Evolutionary conservation across 2,888 invertebrate species (phyloP).

Genomic region (Hyposoter dolosus): DNA sequence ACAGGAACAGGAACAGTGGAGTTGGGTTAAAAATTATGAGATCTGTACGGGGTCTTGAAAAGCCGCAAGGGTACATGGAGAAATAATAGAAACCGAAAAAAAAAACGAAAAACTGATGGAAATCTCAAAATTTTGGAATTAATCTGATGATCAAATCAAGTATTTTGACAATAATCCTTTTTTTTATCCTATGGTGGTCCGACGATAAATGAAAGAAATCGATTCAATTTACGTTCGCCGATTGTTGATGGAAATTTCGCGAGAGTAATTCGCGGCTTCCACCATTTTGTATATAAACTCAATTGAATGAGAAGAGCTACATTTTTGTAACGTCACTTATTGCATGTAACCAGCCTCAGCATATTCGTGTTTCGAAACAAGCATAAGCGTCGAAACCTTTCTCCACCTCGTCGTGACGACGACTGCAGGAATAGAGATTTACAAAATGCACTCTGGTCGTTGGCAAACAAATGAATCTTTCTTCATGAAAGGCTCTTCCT

Average conservation of each 20-base stretch:
- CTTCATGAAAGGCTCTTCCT: neutral
- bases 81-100: neutral
- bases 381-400: neutral
- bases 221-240: neutral
- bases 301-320: neutral
- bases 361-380: neutral
- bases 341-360: neutral
- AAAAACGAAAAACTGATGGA: neutral
- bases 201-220: neutral
- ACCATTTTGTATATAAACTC: neutral
- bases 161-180: neutral
- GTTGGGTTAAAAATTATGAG: neutral
- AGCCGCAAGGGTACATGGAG: neutral
- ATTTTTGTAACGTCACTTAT: constrained; percentile 4
- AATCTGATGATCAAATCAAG: neutral
- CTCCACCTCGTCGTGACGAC: neutral
- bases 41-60: neutral
- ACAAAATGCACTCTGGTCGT: neutral
- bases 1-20: neutral
- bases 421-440: neutral
- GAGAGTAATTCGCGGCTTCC: neutral
- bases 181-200: no score
- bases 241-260: neutral
- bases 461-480: neutral
- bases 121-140: neutral